Evolutionary conservation across 1,140 invertebrate genomes (phyloP).

Genomic region (Samia ricini): DNA sequence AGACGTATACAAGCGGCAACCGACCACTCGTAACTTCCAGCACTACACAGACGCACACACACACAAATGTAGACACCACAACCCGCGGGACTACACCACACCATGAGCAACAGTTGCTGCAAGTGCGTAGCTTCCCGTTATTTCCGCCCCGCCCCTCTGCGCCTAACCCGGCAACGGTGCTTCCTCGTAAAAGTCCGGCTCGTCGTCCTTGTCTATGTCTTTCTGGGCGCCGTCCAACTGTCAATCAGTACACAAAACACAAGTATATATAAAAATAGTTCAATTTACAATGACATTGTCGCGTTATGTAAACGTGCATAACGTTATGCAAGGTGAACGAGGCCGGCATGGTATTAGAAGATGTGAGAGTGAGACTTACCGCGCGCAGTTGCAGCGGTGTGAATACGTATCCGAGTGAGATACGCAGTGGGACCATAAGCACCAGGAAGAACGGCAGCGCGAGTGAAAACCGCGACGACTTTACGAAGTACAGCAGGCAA

Average conservation of each 20-base stretch:
- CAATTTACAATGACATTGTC: neutral
- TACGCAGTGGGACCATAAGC: constrained; percentile 92
- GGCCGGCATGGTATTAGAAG: neutral
- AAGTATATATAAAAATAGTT: constrained; percentile 11
- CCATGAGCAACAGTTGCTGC: no score
- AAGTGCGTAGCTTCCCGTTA: neutral
- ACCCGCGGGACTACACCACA: no score
- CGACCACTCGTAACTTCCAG: no score
- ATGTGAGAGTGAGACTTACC: constrained; percentile 76
- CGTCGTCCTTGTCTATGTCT: constrained; percentile 86
- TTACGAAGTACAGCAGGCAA: constrained; percentile 89
- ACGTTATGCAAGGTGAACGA: neutral
- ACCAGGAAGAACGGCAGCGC: constrained; percentile 96
- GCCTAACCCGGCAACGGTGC: constrained; percentile 85
- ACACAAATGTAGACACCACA: no score
- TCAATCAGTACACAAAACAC: constrained; percentile 29
- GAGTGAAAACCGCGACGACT: constrained; percentile 91
- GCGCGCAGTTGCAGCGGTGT: constrained; percentile 88
- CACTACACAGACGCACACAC: no score
- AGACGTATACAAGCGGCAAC: no score
- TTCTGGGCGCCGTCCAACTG: constrained; percentile 90
- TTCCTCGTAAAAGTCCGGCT: constrained; percentile 95
- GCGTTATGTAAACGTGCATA: neutral
- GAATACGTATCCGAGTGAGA: constrained; percentile 86
- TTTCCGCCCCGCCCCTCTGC: neutral